These are phyloP conservation scores for Falco punctatus DNA, from an alignment of 2,113 vertebrate genomes.

Conservation along the genomic window DNA sequence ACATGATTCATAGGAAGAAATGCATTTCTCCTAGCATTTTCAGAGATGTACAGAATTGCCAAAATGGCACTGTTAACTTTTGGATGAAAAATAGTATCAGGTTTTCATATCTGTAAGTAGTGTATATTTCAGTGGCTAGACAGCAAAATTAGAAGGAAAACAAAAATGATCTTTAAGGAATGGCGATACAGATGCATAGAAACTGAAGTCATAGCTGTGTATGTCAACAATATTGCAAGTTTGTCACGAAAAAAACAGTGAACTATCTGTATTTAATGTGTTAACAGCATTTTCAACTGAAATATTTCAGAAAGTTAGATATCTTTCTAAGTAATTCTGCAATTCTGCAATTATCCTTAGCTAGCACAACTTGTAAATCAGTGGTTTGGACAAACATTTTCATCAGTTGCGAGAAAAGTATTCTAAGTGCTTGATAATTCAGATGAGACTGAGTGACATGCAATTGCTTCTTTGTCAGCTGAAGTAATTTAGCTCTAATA, in stretches of 20 bases:
- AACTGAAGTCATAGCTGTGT: neutral
- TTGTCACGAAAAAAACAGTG: neutral
- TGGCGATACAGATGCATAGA: neutral
- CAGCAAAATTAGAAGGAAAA: neutral
- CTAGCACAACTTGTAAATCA: neutral
- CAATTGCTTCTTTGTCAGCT: constrained; percentile 23
- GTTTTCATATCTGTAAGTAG: neutral
- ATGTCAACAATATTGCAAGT: neutral
- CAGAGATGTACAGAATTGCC: neutral
- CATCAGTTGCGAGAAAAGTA: neutral
- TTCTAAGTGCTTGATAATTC: constrained; percentile 20
- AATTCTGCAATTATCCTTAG: neutral
- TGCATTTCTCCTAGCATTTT: neutral
- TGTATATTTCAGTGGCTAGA: neutral
- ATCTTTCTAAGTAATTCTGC: neutral
- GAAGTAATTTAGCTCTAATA: constrained; percentile 17
- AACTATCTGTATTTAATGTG: neutral
- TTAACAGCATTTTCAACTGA: neutral
- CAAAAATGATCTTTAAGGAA: neutral
- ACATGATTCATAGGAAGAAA: neutral
- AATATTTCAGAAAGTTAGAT: neutral
- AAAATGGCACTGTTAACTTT: neutral
- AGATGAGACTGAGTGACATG: neutral
- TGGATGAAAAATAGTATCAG: neutral
- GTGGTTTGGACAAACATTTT: neutral